phyloP scores from a whole-genome alignment of 1,140 invertebrate genomes.

The Penaeus vannamei region DNA sequence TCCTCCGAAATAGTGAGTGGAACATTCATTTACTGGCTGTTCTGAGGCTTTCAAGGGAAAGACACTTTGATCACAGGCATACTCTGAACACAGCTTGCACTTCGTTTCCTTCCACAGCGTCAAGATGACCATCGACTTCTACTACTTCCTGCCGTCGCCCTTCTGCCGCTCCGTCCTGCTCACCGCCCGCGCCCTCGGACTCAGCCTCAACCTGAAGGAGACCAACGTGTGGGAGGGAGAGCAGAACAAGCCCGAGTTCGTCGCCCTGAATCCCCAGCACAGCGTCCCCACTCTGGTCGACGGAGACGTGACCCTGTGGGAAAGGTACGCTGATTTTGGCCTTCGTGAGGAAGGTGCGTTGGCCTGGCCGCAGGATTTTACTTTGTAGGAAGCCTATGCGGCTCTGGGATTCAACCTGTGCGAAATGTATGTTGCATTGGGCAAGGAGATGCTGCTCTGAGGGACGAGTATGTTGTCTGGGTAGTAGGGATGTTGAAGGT shows the following conservation, averaged over 20 bases:
- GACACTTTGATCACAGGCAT: too few relatives aligned
- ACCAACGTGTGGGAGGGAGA: slow-evolving; percentile 65
- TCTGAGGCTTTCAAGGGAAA: too few relatives aligned
- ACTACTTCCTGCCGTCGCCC: slow-evolving; percentile 59
- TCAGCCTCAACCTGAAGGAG: slow-evolving; percentile 67
- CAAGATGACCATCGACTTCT: slow-evolving; percentile 49
- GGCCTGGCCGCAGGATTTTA: too few relatives aligned
- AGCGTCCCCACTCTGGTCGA: slow-evolving; percentile 80
- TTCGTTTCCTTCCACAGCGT: too few relatives aligned
- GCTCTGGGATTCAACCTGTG: slow-evolving; percentile 72
- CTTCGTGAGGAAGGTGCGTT: too few relatives aligned
- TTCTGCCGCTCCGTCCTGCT: slow-evolving; percentile 68
- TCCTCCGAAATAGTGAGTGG: too few relatives aligned
- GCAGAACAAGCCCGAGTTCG: slow-evolving; percentile 66
- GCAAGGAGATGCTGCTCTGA: too few relatives aligned
- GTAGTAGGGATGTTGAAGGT: too few relatives aligned
- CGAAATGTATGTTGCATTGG: neutral
- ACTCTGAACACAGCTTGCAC: too few relatives aligned
- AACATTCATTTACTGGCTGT: too few relatives aligned
- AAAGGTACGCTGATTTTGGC: neutral
- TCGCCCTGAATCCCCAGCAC: slow-evolving; percentile 78
- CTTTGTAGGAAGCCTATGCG: too few relatives aligned
- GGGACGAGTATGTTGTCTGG: too few relatives aligned
- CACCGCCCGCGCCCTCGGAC: slow-evolving; percentile 53
- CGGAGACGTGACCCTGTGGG: slow-evolving; percentile 69